A percentile compares a stretch with the other conserved stretches of the same genome.
These are phyloP conservation scores for Leptothorax acervorum DNA, from an alignment of 2,888 invertebrate genomes.

Conservation along the genomic window DNA sequence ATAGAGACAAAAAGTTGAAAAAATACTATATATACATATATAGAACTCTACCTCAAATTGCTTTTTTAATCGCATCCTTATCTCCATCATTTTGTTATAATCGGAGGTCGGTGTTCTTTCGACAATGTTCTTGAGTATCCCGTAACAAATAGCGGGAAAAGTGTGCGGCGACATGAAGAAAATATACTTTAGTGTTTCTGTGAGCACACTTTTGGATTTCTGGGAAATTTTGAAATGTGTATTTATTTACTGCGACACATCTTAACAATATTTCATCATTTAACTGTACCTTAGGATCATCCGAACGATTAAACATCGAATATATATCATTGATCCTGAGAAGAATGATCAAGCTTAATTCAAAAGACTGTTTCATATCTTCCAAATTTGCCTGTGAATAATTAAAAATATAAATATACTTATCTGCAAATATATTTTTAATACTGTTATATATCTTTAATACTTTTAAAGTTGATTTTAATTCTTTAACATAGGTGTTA, in stretches of 20 bases:
- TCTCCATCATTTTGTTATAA: slow-evolving; percentile 86
- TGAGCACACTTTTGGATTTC: slow-evolving; percentile 88
- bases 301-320: slow-evolving; percentile 89
- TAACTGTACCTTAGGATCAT: slow-evolving; percentile 85
- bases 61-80: slow-evolving; percentile 88
- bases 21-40: not conserved
- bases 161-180: slow-evolving; percentile 89
- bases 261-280: not conserved
- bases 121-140: slow-evolving; percentile 88
- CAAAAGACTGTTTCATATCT: slow-evolving; percentile 89
- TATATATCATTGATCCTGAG: slow-evolving; percentile 89
- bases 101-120: slow-evolving; percentile 87
- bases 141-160: slow-evolving; percentile 89
- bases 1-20: slow-evolving; percentile 32
- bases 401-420: slow-evolving; percentile 26
- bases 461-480: not conserved
- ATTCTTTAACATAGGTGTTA: no score
- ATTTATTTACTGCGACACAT: not conserved
- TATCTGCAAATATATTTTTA: not conserved
- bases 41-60: slow-evolving; percentile 86
- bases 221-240: slow-evolving; percentile 76
- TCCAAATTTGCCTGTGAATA: slow-evolving; percentile 87
- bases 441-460: not conserved
- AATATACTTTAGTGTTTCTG: slow-evolving; percentile 89
- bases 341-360: slow-evolving; percentile 88